Base-by-base conservation (phyloP, 2,113 vertebrate species). In the Stegastes partitus region DNA sequence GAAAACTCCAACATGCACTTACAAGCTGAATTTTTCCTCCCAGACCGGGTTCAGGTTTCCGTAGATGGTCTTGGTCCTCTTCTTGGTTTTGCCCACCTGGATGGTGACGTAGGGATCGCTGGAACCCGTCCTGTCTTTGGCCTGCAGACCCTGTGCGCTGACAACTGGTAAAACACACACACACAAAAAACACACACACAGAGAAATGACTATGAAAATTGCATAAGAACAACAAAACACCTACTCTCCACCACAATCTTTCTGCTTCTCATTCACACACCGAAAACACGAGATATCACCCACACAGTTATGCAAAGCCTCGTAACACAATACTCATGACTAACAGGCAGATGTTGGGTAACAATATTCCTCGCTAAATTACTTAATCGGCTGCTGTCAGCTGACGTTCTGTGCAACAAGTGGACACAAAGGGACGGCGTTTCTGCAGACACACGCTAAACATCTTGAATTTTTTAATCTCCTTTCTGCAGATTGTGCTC, bases 21-120 rank as follows among this genome's bases (percentile, higher is more conserved):
- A 99, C 98, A 99, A 99, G 87, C 96, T 95, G 82, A 97, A 99
- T 56, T 96, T 98, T 72, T 99, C 98, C 81, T 99, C 98, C 98
- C 98, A 99, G 56, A 99, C 93, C 0, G 98, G 98, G 89, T 99
- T 99, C 66, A 99, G 94, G 91, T 99, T 99, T 7, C 98, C 97
- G 69, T 97, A 99, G 89, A 99, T 99, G 0, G 98, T 99, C 93
- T 99, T 99, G 37, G 98, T 99, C 55, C 97, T 96, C 91, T 97
- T 99, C 94, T 99, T 99, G 57, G 97, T 98, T 92, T 99, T 99
- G 45, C 98, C 97, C 10, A 99, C 97, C 92, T 99, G 98, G 79
- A 99, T 97, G 0, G 98, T 99, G 82, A 99, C 98, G 0, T 99
- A 99, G 0, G 98, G 98, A 85, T 99, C 98, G 0, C 97, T 99